These are phyloP conservation scores for Rhinogobius similis DNA, from an alignment of 2,113 vertebrate genomes.

Conservation along the genomic window DNA sequence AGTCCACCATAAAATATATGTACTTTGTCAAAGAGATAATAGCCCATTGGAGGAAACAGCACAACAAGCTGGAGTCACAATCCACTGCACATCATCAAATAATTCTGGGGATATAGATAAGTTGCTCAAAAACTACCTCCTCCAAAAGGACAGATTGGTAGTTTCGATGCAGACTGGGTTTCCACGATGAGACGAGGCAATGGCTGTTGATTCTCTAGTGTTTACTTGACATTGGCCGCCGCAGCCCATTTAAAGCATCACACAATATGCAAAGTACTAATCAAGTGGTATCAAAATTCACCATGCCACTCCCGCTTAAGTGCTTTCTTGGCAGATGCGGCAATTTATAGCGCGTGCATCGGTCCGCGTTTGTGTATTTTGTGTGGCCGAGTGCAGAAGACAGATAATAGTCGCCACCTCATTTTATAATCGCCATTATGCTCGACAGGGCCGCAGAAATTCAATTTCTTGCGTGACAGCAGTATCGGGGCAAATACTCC, in stretches of 20 bases:
- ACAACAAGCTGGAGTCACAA: slow-evolving; percentile 41
- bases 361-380: slow-evolving; percentile 14
- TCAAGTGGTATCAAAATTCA: slow-evolving; percentile 64
- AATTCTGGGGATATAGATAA: slow-evolving; percentile 33
- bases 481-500: slow-evolving; percentile 45
- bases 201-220: slow-evolving; percentile 60
- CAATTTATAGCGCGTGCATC: slow-evolving; percentile 26
- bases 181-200: slow-evolving; percentile 50
- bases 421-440: slow-evolving; percentile 50
- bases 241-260: slow-evolving; percentile 51
- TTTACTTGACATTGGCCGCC: slow-evolving; percentile 57
- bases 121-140: slow-evolving; percentile 33
- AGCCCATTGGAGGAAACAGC: slow-evolving; percentile 42
- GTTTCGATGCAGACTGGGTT: slow-evolving; percentile 43
- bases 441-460: slow-evolving; percentile 12
- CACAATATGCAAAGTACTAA: slow-evolving; percentile 58
- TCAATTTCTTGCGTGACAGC: slow-evolving; percentile 35
- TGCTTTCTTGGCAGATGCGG: slow-evolving; percentile 71
- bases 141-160: slow-evolving; percentile 36
- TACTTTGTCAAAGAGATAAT: slow-evolving; percentile 50
- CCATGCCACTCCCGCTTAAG: slow-evolving; percentile 63
- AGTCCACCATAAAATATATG: slow-evolving; percentile 48
- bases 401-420: slow-evolving; percentile 47
- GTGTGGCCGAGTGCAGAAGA: slow-evolving; percentile 16
- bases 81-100: slow-evolving; percentile 48